Base-by-base conservation (phyloP, 2,797 vertebrate genomes). In the Falco cherrug region DNA sequence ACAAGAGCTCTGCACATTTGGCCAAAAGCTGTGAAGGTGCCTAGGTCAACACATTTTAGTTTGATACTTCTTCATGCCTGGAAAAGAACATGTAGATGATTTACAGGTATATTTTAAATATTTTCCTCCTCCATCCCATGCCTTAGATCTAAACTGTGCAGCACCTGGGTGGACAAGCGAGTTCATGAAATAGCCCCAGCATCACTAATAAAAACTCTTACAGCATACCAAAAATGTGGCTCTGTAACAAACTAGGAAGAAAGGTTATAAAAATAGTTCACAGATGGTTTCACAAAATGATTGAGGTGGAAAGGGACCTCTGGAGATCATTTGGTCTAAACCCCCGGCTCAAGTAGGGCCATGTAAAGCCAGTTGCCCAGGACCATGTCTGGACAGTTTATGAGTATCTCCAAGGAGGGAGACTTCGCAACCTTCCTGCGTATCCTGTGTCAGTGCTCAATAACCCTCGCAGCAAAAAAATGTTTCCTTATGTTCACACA, bases 1-100 rank as follows among this genome's bases (percentile, higher is more conserved):
- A 43, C 16, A 67, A 74, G 57, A 83, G 18, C 18, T 87, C 45
- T 80, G 14, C 61, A 89, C 71, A 82, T 89, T 90, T 95, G 78
- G 50, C 35, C 78, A 92, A 95, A 95, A 96, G 33, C 78, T 93
- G 71, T 95, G 61, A 84, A 69, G 39, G 33, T 87, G 77, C 60
- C 50, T 54, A 56, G 68, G 78, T 89, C 68, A 89, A 90, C 19
- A 54, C 6, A 65, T 70, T 89, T 97, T 47, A 50, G 59, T 74
- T 89, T 8, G 19, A 70, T 93, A 75, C 11, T 53, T 88, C 63
- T 68, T 93, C 56, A 86, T n/a, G 22, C 83, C 60, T 64, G 68
- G 85, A n/a, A 87, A 84, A 70, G 83, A 31, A 4, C 10, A 33
- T 11, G 28, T 80, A 75, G 68, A 80, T 92, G 87, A 87, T 95